Evolutionary conservation across 64 coral and sea anemone genomes (phyloP).

Genomic region (Orbicella faveolata): DNA sequence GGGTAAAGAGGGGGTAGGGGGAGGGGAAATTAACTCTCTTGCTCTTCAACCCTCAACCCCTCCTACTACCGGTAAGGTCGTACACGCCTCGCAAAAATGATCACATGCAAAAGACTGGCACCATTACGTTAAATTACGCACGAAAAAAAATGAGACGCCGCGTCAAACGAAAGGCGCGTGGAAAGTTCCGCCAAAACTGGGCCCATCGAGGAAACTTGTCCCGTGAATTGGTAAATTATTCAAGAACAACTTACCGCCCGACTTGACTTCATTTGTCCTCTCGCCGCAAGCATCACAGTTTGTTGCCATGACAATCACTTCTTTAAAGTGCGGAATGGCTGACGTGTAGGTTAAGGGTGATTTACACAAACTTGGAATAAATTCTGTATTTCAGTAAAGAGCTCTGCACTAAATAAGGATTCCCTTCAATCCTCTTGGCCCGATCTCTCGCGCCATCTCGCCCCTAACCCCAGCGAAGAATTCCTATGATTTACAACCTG

Average conservation of each 20-base stretch:
- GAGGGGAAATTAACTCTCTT: not conserved
- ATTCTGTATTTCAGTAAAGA: not conserved
- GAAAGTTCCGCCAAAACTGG: not conserved
- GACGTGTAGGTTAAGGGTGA: constrained; percentile 17
- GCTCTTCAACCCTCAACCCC: not conserved
- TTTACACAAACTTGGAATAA: not conserved
- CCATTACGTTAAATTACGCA: too few relatives aligned
- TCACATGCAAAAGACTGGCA: too few relatives aligned
- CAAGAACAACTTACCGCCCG: constrained; percentile 70
- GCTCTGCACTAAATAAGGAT: too few relatives aligned
- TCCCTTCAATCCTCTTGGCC: too few relatives aligned
- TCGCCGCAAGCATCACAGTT: constrained; percentile 79
- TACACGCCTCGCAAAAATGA: too few relatives aligned
- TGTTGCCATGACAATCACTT: constrained; percentile 95
- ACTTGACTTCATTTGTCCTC: constrained; percentile 90
- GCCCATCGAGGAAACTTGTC: not conserved
- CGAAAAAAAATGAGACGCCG: too few relatives aligned
- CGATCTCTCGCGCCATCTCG: too few relatives aligned
- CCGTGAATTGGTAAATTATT: not conserved
- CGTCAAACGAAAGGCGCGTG: not conserved
- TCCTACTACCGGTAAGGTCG: too few relatives aligned
- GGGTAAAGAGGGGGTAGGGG: too few relatives aligned
- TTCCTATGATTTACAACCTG: too few relatives aligned
- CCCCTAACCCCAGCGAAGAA: too few relatives aligned
- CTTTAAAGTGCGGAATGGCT: constrained; percentile 98